Evolutionary conservation across 2,113 vertebrate genomes (phyloP), one percentile per base, ranked within the genome.

Genomic region (Sinocyclocheilus anophthalmus): DNA sequence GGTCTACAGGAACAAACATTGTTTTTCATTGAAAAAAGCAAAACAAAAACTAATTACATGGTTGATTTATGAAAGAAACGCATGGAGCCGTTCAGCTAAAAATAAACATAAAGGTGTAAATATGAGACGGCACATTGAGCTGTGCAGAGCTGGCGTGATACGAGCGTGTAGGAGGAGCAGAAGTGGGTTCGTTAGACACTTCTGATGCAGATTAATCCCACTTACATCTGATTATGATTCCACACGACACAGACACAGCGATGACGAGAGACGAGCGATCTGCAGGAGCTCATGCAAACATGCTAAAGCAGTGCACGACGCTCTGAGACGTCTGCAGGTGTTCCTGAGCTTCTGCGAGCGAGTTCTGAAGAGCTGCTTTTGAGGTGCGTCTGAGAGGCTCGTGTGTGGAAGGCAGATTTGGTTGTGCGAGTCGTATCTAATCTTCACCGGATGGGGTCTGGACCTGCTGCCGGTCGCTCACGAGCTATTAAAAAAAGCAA

Each of bases 71-170:
- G 37, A 76, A 42, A 48, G 12, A 50, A 76, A 76, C 13, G 13
- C 57, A n/a, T n/a, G 20, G 20, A 9, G 57, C 20, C 22, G 8
- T 22, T 76, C 42, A 9, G 73, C 73, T 76, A 76, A 48, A 50
- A 76, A 76, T 76, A 76, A 24, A 16, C n/a, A 48, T 50, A 26
- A 76, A 26, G 42, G n/a, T 76, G 42, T 48, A 76, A 50, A 76
- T 26, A 16, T 26, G 69, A 72, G 8, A 7, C 65, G 65, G 26
- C 63, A 30, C 24, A 42, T 2, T 37, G 65, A 69, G 37, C 37
- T 37, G 37, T 5, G 37, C 5, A 8, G 42, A 42, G 33, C 8
- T 7, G 33, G 9, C 2, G 13, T 67, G 14, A 37, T 69, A 33
- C 30, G 18, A 45, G 22, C 3, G 42, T 48, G 72, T 50, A 50